Conservation (phyloP, 2,113 vertebrate genomes). For the Symphodus melops region DNA sequence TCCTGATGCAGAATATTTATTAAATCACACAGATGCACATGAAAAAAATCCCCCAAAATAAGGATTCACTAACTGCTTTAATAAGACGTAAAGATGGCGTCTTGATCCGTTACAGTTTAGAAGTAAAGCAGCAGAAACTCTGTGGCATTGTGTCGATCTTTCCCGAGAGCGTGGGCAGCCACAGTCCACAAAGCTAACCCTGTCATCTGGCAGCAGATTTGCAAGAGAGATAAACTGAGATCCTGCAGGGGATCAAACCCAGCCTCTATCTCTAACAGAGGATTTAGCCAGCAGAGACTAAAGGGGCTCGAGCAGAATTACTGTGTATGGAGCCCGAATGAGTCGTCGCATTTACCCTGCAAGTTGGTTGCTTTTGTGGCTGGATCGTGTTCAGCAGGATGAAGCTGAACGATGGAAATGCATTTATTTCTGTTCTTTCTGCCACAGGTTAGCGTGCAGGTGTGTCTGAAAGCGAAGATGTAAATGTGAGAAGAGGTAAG, state of each 20-base stretch:
- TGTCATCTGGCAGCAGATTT: conserved; percentile 83
- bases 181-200: conserved; percentile 78
- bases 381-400: conserved; percentile 65
- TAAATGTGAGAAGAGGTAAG: conserved; percentile 11
- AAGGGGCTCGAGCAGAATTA: conserved; percentile 75
- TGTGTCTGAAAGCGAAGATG: conserved; percentile 8
- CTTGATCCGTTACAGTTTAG: conserved; percentile 17
- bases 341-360: conserved; percentile 70
- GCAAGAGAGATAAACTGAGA: conserved; percentile 84
- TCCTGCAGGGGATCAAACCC: conserved; percentile 79
- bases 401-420: conserved; percentile 65
- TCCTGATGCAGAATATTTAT: background rate
- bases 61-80: background rate
- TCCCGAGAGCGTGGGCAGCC: conserved; percentile 69
- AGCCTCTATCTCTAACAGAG: conserved; percentile 80
- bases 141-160: conserved; percentile 59
- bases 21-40: background rate
- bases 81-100: background rate
- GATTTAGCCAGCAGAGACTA: conserved; percentile 81
- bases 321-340: conserved; percentile 73
- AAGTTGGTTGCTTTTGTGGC: conserved; percentile 65
- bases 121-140: conserved; percentile 38
- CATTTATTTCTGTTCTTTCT: conserved; percentile 35
- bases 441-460: conserved; percentile 46
- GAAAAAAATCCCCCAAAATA: background rate